These are phyloP conservation scores for Leptopterna dolabrata DNA, from an alignment of 2,888 invertebrate genomes.

Conservation along the genomic window DNA sequence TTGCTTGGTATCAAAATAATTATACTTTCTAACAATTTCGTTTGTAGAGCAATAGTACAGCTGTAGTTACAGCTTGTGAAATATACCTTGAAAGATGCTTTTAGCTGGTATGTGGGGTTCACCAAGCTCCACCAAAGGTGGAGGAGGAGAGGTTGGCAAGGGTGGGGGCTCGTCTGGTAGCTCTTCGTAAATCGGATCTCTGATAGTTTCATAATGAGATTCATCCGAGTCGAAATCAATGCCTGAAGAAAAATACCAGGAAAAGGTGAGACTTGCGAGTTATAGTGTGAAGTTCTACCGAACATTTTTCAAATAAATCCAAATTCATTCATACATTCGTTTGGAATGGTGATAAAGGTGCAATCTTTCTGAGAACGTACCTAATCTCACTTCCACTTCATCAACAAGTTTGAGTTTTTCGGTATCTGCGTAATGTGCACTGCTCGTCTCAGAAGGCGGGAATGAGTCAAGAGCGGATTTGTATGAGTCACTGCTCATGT, in stretches of 20 bases:
- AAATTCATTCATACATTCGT: no score
- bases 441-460: conserved; percentile 50
- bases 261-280: no score
- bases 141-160: conserved; percentile 81
- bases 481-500: conserved; percentile 59
- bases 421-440: conserved; percentile 52
- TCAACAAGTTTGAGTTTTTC: conserved; percentile 62
- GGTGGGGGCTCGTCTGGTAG: conserved; percentile 74
- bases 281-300: no score
- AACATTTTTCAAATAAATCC: no score
- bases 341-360: no score
- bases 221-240: conserved; percentile 70
- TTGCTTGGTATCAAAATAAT: no score
- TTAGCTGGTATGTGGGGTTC: conserved; percentile 77
- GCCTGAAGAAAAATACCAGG: background rate
- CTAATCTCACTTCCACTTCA: conserved; percentile 61
- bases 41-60: no score
- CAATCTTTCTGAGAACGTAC: no score
- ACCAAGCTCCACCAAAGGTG: conserved; percentile 75
- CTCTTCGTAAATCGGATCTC: conserved; percentile 80
- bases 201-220: conserved; percentile 81
- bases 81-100: conserved; percentile 64
- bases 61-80: no score
- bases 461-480: conserved; percentile 58
- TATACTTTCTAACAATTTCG: no score